Evolutionary conservation across 2,113 vertebrate species (phyloP), one percentile per base, ranked within the genome.

Genomic region (Microcebus griseorufus): DNA sequence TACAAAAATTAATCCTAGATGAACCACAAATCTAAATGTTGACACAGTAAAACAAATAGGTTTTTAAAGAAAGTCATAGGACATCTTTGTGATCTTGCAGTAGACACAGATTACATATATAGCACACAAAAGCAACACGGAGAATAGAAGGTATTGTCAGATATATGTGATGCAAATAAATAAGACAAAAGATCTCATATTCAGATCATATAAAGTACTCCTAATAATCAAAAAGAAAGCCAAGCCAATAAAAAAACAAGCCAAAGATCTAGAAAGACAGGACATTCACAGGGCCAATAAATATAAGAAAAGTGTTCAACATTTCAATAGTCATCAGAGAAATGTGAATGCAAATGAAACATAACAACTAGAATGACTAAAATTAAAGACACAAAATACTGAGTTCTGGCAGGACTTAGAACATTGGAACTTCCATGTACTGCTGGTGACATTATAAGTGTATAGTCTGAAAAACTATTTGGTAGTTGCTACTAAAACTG

Each of bases 161-260:
- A 29, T 64, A 64, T 29, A 27, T 64, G 10, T 29, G 27, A 64
- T 64, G 11, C 25, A 64, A 64, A 64, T 29, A 11, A 62, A 27
- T 27, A 62, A 64, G 62, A 29, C 62, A 64, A 27, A 58, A 64
- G 5, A 91, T 90, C 51, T 45, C 32, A 67, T 51, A 94, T 51
- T 78, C 75, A 88, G 25, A 62, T 85, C 72, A 75, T 37, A 75
- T 45, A 92, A 84, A 27, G 18, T 37, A 90, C 2, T 64, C 27
- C 45, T 51, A 73, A 17, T 83, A 83, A 94, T 65, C 42, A 93
- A 64, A 88, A 95, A 96, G n/a, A 81, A 6, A 91, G 45, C 17
- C 48, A 67, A 58, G 62, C 23, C 32, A 92, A 92, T 1, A 69
- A 55, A 64, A 94, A 93, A 96, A 70, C 58, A 6, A 34, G 42